Percentiles rank a stretch among this genome's conserved stretches.
Evolutionary conservation across 2,888 invertebrate species (phyloP).

Genomic region (Salpingus planirostris): DNA sequence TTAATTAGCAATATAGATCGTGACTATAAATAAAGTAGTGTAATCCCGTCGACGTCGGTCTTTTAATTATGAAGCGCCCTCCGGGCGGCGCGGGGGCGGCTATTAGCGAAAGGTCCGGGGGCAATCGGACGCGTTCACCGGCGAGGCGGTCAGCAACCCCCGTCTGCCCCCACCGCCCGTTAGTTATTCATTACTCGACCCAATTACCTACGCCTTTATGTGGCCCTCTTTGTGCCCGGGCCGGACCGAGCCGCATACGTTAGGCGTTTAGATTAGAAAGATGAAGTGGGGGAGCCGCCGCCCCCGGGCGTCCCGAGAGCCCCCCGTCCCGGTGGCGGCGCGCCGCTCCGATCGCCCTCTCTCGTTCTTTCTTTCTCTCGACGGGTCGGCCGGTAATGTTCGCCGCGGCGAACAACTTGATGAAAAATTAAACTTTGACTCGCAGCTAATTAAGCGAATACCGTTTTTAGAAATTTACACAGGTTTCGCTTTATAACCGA

Average conservation of each 20-base stretch:
- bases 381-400: too few relatives aligned
- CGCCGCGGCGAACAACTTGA: slow-evolving; percentile 17
- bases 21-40: slow-evolving; percentile 43
- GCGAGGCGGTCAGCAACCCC: slow-evolving; percentile 17
- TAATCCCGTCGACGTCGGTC: slow-evolving; percentile 37
- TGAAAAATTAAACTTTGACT: slow-evolving; percentile 27
- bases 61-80: slow-evolving; percentile 39
- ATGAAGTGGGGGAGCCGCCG: slow-evolving; percentile 11
- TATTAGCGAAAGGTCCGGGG: slow-evolving; percentile 29
- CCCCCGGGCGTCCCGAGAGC: slow-evolving; percentile 2
- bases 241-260: slow-evolving; percentile 11
- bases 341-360: neutral
- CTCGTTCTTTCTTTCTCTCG: slow-evolving; percentile 13
- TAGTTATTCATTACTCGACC: slow-evolving; percentile 32
- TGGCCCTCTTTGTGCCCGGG: slow-evolving; percentile 25
- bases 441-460: slow-evolving; percentile 23
- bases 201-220: slow-evolving; percentile 32
- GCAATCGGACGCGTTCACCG: slow-evolving; percentile 20
- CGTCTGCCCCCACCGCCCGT: too few relatives aligned
- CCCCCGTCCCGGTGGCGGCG: neutral
- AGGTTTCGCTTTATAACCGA: slow-evolving; percentile 21
- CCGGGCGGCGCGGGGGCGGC: slow-evolving; percentile 30
- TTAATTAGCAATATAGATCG: slow-evolving; percentile 44
- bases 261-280: slow-evolving; percentile 16
- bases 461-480: slow-evolving; percentile 23